phyloP scores from a whole-genome alignment of 2,113 vertebrate genomes.

The Gasterosteus aculeatus region DNA sequence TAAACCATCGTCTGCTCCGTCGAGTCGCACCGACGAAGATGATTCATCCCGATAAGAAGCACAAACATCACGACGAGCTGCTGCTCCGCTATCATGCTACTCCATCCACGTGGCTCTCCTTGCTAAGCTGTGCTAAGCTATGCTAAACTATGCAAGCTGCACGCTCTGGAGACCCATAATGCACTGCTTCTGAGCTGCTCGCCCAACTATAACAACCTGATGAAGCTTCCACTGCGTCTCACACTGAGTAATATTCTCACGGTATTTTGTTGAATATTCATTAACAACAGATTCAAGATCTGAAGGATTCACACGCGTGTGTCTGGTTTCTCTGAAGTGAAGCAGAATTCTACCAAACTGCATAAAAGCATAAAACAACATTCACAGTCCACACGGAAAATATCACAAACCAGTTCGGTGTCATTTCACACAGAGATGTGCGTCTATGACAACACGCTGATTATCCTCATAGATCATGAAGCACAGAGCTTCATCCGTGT shows the following conservation, averaged over 20 bases:
- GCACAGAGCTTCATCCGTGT: no score
- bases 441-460: no score
- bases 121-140: neutral
- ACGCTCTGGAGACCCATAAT: constrained; percentile 18
- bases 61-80: neutral
- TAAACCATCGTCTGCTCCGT: constrained; percentile 21
- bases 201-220: neutral
- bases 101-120: neutral
- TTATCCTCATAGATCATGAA: no score
- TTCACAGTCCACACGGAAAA: neutral
- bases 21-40: constrained; percentile 12
- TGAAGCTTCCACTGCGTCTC: neutral
- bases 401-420: neutral
- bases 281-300: neutral
- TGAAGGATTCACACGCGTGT: neutral
- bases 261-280: constrained; percentile 13
- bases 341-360: neutral
- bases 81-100: neutral
- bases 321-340: neutral
- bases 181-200: neutral
- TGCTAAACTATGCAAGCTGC: constrained; percentile 1
- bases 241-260: neutral
- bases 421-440: neutral
- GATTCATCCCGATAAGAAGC: constrained; percentile 37
- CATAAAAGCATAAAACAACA: neutral